Evolutionary conservation across 1,140 invertebrate species (phyloP).

Genomic region (Brachionus calyciflorus): DNA sequence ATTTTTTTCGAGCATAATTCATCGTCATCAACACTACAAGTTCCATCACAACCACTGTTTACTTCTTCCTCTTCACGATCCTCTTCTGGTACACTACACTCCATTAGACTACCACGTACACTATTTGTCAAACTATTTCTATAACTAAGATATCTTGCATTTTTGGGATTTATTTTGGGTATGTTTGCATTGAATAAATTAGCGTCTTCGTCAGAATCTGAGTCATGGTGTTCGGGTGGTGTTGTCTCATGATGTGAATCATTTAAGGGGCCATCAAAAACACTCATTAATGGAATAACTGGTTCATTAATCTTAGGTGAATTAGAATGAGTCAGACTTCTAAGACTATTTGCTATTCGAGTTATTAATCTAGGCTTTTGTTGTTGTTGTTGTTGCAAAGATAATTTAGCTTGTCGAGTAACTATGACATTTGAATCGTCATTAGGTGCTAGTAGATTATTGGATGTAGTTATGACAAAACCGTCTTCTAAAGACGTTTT

Average conservation of each 20-base stretch:
- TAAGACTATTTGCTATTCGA: slow-evolving; percentile 30
- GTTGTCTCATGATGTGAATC: neutral
- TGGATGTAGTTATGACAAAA: slow-evolving; percentile 39
- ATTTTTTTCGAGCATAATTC: neutral
- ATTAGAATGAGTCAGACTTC: slow-evolving; percentile 4
- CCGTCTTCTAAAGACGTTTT: slow-evolving; percentile 44
- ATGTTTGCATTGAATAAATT: neutral
- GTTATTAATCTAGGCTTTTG: neutral
- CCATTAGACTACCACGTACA: slow-evolving; percentile 40
- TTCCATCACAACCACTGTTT: slow-evolving; percentile 10
- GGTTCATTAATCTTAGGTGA: neutral
- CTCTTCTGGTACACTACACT: slow-evolving; percentile 40
- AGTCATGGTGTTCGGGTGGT: neutral
- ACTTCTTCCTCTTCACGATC: neutral
- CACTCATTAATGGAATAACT: neutral
- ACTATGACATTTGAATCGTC: slow-evolving; percentile 22
- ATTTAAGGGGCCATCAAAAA: neutral
- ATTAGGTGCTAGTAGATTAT: slow-evolving; percentile 13
- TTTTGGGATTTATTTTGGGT: neutral
- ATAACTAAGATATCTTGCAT: slow-evolving; percentile 20
- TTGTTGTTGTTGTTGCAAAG: neutral
- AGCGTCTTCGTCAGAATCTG: neutral
- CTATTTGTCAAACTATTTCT: slow-evolving; percentile 46
- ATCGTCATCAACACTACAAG: neutral
- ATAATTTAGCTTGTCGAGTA: neutral